A percentile compares a stretch with the other conserved stretches of the same genome.
These are phyloP conservation scores for Drosophila littoralis DNA, from an alignment of 1,140 invertebrate species.

Conservation along the genomic window DNA sequence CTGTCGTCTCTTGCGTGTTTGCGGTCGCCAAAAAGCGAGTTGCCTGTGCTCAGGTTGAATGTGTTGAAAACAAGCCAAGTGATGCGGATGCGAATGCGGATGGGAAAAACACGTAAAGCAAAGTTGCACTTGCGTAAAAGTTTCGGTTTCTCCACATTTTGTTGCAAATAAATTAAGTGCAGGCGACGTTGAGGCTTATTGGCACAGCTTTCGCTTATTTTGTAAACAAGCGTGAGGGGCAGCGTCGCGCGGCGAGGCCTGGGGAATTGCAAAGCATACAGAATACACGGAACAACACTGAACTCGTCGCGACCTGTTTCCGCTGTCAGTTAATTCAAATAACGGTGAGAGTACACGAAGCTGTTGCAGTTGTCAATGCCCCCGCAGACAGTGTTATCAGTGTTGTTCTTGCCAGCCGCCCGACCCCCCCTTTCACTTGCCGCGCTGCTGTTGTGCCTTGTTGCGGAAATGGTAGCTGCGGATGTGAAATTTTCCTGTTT, in stretches of 20 bases:
- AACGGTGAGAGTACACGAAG: conserved; percentile 51
- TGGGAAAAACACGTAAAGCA: conserved; percentile 65
- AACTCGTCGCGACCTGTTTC: conserved; percentile 43
- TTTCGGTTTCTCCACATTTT: conserved; percentile 63
- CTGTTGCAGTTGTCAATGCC: conserved; percentile 62
- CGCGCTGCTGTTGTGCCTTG: not conserved
- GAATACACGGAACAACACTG: conserved; percentile 2
- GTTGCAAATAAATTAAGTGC: conserved; percentile 80
- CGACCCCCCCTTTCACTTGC: not conserved
- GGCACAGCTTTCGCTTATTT: conserved; percentile 76
- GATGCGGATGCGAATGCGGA: conserved; percentile 26
- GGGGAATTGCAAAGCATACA: not conserved
- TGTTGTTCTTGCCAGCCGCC: not conserved
- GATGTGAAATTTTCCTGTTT: conserved; percentile 15
- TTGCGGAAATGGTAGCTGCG: not conserved
- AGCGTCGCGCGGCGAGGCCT: not conserved
- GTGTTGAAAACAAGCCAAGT: conserved; percentile 69
- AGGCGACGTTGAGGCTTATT: conserved; percentile 79
- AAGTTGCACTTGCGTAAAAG: conserved; percentile 77
- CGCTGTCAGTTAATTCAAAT: conserved; percentile 72
- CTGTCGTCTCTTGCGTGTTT: conserved; percentile 59
- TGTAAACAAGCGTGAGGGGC: conserved; percentile 59
- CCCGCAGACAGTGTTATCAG: conserved; percentile 66
- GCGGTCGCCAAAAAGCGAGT: conserved; percentile 65
- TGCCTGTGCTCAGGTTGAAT: conserved; percentile 20